Base-by-base conservation (phyloP, 2,113 vertebrate species). In the Genyomyrus donnyi region DNA sequence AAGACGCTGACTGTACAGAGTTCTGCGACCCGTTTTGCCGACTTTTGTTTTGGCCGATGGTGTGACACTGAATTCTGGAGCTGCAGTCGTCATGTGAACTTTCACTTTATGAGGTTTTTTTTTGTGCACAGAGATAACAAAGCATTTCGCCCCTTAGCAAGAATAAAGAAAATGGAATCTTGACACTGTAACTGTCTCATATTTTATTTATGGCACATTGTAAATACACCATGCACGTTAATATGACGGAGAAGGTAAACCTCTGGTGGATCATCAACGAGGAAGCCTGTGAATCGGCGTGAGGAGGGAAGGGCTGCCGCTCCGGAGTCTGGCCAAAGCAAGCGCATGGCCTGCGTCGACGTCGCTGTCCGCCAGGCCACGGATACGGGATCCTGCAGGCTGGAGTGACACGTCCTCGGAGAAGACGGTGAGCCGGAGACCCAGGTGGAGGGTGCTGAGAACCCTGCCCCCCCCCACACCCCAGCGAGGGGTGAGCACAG, bases 81-180 rank as follows among this genome's bases (percentile, higher is more conserved):
- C 96, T 96, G 96, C 96, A 97, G 96, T 97, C 96, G 95, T 96
- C 93, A 94, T 96, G 95, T 96, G 96, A 95, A 96, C 96, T 96
- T 96, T 96, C 96, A 96, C 96, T 95, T 96, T 96, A 95, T 96
- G 95, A 97, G 96, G 96, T 97, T 97, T 96, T 83, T 70, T 91
- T 96, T 97, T 97, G 96, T 98, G 97, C 97, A 97, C 96, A 97
- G 96, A 97, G 95, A 96, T 96, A 95, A 96, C 94, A 95, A 90
- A 96, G 95, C 96, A 96, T 96, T 97, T 96, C 95, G 97, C 96
- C 96, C 96, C 96, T 96, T 90, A 92, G 92, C 95, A 96, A 97
- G 96, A 97, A 98, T 97, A 97, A 97, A 97, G 97, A 96, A 96
- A 96, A 96, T 96, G 96, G 96, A 97, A 97, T 97, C 96, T 96